phyloP scores from a whole-genome alignment of 1,140 invertebrate genomes.

The Ceratoteleas bidentatus region DNA sequence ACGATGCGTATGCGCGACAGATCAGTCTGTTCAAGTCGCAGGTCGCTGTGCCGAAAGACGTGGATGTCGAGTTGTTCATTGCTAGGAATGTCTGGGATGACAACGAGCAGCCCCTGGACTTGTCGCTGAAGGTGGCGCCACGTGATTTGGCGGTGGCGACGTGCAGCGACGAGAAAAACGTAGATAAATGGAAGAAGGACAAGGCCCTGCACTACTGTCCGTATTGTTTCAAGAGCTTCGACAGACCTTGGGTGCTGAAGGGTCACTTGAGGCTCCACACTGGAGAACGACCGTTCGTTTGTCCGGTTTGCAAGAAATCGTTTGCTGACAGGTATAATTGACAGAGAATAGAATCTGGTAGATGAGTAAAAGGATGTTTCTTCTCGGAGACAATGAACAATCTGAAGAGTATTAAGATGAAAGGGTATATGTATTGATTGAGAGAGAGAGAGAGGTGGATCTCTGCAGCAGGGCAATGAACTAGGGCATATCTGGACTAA shows the following conservation, averaged over 20 bases:
- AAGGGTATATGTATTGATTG: too few relatives aligned
- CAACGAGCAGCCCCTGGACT: constrained; percentile 24
- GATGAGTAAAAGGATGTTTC: too few relatives aligned
- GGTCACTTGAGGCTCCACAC: constrained; percentile 86
- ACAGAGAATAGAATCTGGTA: too few relatives aligned
- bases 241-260: constrained; percentile 86
- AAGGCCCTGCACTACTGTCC: constrained; percentile 80
- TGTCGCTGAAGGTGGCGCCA: not conserved
- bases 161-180: not conserved
- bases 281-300: constrained; percentile 86
- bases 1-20: constrained; percentile 36
- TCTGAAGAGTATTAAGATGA: too few relatives aligned
- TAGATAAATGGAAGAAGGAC: constrained; percentile 73
- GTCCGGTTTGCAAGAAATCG: constrained; percentile 86
- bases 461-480: too few relatives aligned
- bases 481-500: too few relatives aligned
- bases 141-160: not conserved
- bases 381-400: too few relatives aligned
- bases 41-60: constrained; percentile 41
- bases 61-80: constrained; percentile 43
- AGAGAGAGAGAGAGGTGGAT: too few relatives aligned
- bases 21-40: constrained; percentile 42
- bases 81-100: constrained; percentile 38
- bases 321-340: constrained; percentile 86
- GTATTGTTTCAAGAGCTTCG: constrained; percentile 82